phyloP scores from a whole-genome alignment of 2,888 invertebrate species.

The Stenodera caucasica region DNA sequence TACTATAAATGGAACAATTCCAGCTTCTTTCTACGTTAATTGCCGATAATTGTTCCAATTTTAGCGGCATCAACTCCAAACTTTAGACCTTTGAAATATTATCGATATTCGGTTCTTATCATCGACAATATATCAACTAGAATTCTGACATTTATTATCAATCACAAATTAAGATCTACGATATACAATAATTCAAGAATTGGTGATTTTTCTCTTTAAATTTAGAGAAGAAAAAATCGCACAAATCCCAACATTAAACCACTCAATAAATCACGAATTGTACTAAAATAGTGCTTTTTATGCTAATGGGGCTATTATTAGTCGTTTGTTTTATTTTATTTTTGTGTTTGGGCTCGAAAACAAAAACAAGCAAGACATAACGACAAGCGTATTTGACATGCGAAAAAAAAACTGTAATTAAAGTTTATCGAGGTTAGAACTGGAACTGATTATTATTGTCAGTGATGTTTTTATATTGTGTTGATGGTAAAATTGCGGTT shows the following conservation, averaged over 20 bases:
- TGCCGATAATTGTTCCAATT: too few relatives aligned
- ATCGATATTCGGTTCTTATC: neutral
- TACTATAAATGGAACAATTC: too few relatives aligned
- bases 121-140: neutral
- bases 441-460: neutral
- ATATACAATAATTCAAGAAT: too few relatives aligned
- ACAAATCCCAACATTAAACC: neutral
- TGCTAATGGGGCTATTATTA: neutral
- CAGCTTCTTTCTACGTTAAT: too few relatives aligned
- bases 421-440: neutral
- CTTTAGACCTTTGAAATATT: neutral
- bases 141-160: slow-evolving; percentile 8
- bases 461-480: neutral
- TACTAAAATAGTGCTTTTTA: neutral
- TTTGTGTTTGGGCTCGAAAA: too few relatives aligned
- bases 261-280: neutral
- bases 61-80: too few relatives aligned
- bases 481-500: neutral
- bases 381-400: too few relatives aligned
- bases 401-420: neutral
- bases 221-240: too few relatives aligned
- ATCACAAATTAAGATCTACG: neutral
- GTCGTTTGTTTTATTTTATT: too few relatives aligned
- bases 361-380: too few relatives aligned
- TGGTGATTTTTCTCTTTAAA: neutral